Conservation (phyloP, 30 jellyfish, hydroid and myxozoan species). For the Hydractinia symbiolongicarpus region DNA sequence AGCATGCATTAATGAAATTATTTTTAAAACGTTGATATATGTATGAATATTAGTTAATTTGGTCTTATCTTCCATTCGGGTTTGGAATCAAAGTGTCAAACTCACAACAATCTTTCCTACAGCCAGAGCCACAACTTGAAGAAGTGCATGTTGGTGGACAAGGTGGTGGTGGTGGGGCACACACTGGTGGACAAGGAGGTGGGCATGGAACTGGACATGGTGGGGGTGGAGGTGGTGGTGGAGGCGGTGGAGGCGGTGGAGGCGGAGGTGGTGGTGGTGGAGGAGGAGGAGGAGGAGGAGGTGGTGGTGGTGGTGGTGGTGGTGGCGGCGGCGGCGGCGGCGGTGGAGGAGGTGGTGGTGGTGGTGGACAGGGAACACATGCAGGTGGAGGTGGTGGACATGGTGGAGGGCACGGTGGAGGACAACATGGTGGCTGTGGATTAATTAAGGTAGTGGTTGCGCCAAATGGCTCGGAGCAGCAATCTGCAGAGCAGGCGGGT, state of each 20-base stretch:
- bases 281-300: slow-evolving; percentile 26
- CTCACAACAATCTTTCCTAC: slow-evolving; percentile 31
- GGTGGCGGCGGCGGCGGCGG: slow-evolving; percentile 35
- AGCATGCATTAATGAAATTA: background rate
- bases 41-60: background rate
- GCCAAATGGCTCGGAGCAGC: slow-evolving; percentile 68
- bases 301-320: slow-evolving; percentile 36
- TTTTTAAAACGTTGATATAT: background rate
- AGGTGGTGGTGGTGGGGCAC: slow-evolving; percentile 49
- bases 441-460: slow-evolving; percentile 56
- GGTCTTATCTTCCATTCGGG: slow-evolving; percentile 10
- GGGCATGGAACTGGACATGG: slow-evolving; percentile 28
- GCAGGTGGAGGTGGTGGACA: slow-evolving; percentile 51
- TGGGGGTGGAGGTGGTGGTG: slow-evolving; percentile 34
- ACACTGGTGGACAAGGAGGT: slow-evolving; percentile 33
- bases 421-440: slow-evolving; percentile 53
- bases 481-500: slow-evolving; percentile 35
- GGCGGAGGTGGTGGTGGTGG: slow-evolving; percentile 41
- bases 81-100: slow-evolving; percentile 13
- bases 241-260: background rate
- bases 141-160: slow-evolving; percentile 64
- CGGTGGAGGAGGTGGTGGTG: slow-evolving; percentile 41
- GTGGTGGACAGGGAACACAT: slow-evolving; percentile 41
- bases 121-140: slow-evolving; percentile 29
- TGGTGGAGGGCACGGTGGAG: slow-evolving; percentile 51